These are phyloP conservation scores for Erethizon dorsatum DNA, from an alignment of 2,797 vertebrate species.

Conservation along the genomic window DNA sequence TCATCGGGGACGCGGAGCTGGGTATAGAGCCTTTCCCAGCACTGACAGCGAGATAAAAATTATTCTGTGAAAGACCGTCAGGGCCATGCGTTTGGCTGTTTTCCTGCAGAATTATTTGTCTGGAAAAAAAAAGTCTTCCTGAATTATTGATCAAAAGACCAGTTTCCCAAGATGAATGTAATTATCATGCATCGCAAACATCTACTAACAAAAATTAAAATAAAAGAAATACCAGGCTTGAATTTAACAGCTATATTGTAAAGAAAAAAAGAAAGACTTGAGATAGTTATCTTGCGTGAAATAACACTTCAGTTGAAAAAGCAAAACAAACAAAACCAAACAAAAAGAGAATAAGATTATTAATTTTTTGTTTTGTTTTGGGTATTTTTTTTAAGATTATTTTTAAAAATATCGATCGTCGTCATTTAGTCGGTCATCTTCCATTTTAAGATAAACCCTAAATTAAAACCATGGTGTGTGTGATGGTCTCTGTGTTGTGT, in stretches of 20 bases:
- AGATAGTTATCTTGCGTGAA: background rate
- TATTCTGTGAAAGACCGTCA: background rate
- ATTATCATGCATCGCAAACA: too few species aligned
- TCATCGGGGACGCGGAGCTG: background rate
- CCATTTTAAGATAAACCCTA: background rate
- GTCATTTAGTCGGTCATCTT: background rate
- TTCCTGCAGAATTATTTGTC: slow-evolving; percentile 2
- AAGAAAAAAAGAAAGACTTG: background rate
- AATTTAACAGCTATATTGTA: background rate
- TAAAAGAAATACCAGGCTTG: background rate
- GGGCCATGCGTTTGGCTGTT: background rate
- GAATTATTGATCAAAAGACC: background rate
- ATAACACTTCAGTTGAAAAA: background rate
- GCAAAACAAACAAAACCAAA: background rate
- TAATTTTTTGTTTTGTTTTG: too few species aligned
- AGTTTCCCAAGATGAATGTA: background rate
- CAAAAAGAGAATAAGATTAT: background rate
- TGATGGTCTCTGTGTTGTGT: background rate
- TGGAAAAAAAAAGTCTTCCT: background rate
- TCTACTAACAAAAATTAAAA: background rate
- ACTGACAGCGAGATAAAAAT: background rate
- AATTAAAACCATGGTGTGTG: background rate
- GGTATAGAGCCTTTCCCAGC: slow-evolving; percentile 62
- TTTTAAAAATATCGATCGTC: background rate
- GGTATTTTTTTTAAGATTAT: too few species aligned